A percentile compares a stretch with the other conserved stretches of the same genome.
These are phyloP conservation scores for Mythimna ferrago DNA, from an alignment of 2,888 invertebrate species.

Conservation along the genomic window DNA sequence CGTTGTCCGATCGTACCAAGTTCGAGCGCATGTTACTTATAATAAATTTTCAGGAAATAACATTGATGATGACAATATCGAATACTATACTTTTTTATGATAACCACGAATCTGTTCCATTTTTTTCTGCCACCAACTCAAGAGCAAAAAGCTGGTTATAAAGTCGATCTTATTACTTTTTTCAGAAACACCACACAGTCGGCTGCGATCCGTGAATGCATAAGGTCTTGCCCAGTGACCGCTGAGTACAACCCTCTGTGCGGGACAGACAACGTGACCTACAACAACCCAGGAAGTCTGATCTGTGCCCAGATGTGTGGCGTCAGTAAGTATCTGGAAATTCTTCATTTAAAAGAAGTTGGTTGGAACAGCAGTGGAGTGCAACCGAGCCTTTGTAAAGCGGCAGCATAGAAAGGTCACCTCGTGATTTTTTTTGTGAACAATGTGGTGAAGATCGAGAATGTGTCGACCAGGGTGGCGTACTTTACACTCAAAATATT, in stretches of 20 bases:
- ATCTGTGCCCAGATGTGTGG: conserved; percentile 80
- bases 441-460: too few relatives aligned
- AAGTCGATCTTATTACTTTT: not conserved
- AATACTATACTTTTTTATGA: too few relatives aligned
- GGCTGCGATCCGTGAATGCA: conserved; percentile 50
- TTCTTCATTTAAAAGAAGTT: not conserved
- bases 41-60: not conserved
- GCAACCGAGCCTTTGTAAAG: not conserved
- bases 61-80: too few relatives aligned
- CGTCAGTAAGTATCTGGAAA: conserved; percentile 57
- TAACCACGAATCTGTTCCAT: not conserved
- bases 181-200: conserved; percentile 60
- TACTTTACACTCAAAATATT: too few relatives aligned
- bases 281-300: conserved; percentile 76
- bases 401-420: not conserved
- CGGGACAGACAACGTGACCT: conserved; percentile 76
- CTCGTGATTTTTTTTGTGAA: too few relatives aligned
- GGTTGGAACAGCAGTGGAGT: not conserved
- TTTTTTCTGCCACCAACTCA: not conserved
- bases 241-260: conserved; percentile 84
- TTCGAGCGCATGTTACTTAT: too few relatives aligned
- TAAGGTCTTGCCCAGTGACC: conserved; percentile 61
- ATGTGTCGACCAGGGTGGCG: too few relatives aligned
- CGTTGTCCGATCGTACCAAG: too few relatives aligned
- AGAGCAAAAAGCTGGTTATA: not conserved